Base-by-base conservation (phyloP, 2,888 invertebrate species). In the Andrena flavipes region DNA sequence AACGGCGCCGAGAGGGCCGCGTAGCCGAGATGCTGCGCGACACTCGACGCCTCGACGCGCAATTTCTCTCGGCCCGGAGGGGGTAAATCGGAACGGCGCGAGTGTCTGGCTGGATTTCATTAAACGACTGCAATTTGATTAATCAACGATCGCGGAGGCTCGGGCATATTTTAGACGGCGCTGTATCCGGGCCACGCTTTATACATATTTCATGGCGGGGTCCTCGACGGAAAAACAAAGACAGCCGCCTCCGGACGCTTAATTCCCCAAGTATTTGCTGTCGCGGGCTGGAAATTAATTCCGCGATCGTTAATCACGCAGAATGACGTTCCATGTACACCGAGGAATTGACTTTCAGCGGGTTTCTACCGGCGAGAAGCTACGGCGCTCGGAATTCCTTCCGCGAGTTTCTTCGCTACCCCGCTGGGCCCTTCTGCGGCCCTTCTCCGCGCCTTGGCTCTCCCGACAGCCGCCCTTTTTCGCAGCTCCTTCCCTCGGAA, bases 301-400 rank as follows among this genome's bases (percentile, higher is more conserved):
- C 79, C 76, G 59, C 64, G 73, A 71, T 85, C 87, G 85, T 87
- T 87, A 87, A 87, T 87, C 87, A 87, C 70, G 49, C 26, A 62
- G 73, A 63, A 84, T 80, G 87, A 85, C 85, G 85, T 83, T 80
- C 81, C 83, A 63, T 56, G 72, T 76, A 70, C 71, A 68, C 77
- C 63, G 54, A 56, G 80, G 80, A 86, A 85, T 85, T 80, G 85
- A 68, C 85, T 82, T 78, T 62, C 77, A 54, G 8, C 69, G 60
- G 20, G 60, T 33, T 16, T 16, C 16, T 35, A 35, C 8, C 63
- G 16, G 56, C 60, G 75, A 59, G 68, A 29, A 56, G 26, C 26
- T 7, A 29, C 63, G 64, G 33, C 62, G 51, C 54, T 29, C 62
- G 54, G 60, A 71, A 80, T 75, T 75, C 74, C 68, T 60, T 35